Evolutionary conservation across 2,797 vertebrate species (phyloP), one percentile per base, ranked within the genome.

Genomic region (Gila robusta): DNA sequence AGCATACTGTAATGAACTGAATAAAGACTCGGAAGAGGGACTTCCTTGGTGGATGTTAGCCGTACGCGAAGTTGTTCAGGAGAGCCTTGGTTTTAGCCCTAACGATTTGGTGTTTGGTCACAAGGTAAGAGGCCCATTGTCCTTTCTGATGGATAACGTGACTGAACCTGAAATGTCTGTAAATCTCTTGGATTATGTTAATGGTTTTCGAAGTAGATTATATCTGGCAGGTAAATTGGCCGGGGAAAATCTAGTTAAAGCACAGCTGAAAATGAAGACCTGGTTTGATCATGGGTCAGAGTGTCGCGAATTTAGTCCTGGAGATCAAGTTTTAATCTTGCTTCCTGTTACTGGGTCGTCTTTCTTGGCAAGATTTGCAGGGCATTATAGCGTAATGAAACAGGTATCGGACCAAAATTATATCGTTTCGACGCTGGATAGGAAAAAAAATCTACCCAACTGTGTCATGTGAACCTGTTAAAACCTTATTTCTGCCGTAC

Each of bases 21-120:
- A 62, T 62, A 62, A 62, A 17, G 1, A 7, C 37, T 39, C 6
- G 37, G 37, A 39, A 6, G 37, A 39, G 37, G 37, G 37, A 7
- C 37, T 39, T 39, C 37, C 37, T 39, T 39, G 37, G 37, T 39
- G 6, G 37, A 39, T 39, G 37, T 7, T 39, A 39, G 37, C 37
- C 7, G 37, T 5, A 8, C 6, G 7, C 7, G 1, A 39, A 8
- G 39, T 39, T 7, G 39, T 39, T 39, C 39, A 39, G 7, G 39
- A 39, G 39, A 39, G 39, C 39, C 39, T 39, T 39, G 7, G 39
- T 39, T 39, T 39, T 39, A 39, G 39, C 39, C 7, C 39, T 8
- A 39, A 39, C 39, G 39, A 39, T 39, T 39, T 39, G 39, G 82
- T 83, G 12, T 83, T 83, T 66, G 82, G 71, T 44, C 82, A 76